A percentile compares a stretch with the other conserved stretches of the same genome.
Evolutionary conservation across 2,797 vertebrate genomes (phyloP).

Genomic region (Discoglossus pictus): DNA sequence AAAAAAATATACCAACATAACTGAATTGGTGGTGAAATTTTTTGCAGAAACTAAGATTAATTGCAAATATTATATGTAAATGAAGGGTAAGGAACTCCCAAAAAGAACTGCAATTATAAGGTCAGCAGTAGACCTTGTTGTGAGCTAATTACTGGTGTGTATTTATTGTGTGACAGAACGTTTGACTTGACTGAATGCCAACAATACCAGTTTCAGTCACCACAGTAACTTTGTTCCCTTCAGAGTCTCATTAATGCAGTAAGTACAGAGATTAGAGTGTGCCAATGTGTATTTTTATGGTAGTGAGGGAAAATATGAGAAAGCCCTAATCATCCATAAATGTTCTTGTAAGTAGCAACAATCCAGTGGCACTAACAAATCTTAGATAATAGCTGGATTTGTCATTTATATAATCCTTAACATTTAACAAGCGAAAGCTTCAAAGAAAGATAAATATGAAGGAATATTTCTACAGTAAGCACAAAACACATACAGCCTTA

Average conservation of each 20-base stretch:
- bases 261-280: constrained; percentile 32
- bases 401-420: constrained; percentile 12
- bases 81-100: too few species aligned
- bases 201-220: constrained; percentile 40
- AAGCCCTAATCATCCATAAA: constrained; percentile 41
- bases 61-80: too few species aligned
- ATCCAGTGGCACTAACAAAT: constrained; percentile 38
- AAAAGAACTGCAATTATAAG: too few species aligned
- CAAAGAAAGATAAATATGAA: too few species aligned
- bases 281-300: constrained; percentile 40
- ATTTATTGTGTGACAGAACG: constrained; percentile 14
- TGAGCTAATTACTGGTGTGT: not conserved
- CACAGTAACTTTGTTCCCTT: constrained; percentile 33
- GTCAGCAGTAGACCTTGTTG: not conserved
- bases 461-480: too few species aligned
- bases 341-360: constrained; percentile 43
- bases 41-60: too few species aligned
- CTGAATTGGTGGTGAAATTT: too few species aligned
- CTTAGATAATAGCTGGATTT: constrained; percentile 27
- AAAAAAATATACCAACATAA: too few species aligned
- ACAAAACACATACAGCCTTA: too few species aligned
- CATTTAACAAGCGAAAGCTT: not conserved
- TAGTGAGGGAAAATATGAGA: constrained; percentile 35
- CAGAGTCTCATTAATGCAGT: constrained; percentile 40
- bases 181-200: constrained; percentile 36